These are phyloP conservation scores for Ceyx margarethae DNA, from an alignment of 2,113 vertebrate species.

Conservation along the genomic window DNA sequence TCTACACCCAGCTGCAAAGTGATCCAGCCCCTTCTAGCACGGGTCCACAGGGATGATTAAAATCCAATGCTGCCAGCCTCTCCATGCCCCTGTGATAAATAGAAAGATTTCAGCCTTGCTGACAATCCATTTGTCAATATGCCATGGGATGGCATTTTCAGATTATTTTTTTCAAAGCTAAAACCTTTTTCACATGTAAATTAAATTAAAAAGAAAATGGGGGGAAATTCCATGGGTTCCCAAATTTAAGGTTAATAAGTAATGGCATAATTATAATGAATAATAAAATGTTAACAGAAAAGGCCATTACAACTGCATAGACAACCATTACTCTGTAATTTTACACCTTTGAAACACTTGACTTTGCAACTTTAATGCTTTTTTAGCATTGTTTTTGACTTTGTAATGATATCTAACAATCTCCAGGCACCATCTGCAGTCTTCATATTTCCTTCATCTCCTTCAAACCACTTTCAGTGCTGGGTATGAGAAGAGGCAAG, in stretches of 20 bases:
- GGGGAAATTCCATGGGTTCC: conserved; percentile 22
- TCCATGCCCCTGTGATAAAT: conserved; percentile 20
- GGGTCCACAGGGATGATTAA: neutral
- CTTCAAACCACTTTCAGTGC: conserved; percentile 14
- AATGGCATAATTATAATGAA: conserved; percentile 52
- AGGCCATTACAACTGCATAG: conserved; percentile 5
- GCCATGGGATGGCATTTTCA: conserved; percentile 17
- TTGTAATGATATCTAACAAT: conserved; percentile 28
- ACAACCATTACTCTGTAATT: conserved; percentile 43
- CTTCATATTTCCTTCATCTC: conserved; percentile 19
- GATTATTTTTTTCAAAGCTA: neutral
- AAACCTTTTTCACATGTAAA: conserved; percentile 33
- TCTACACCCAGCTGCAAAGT: neutral
- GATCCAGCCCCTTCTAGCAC: neutral
- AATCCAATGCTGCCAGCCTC: conserved; percentile 19
- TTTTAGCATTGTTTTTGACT: conserved; percentile 50
- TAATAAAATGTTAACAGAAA: conserved; percentile 39
- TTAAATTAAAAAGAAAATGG: conserved; percentile 54
- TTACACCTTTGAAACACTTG: conserved; percentile 40
- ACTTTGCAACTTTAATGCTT: conserved; percentile 50
- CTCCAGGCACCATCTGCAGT: conserved; percentile 32
- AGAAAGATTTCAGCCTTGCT: conserved; percentile 32
- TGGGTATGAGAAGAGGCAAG: neutral
- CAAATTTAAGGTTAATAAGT: conserved; percentile 55
- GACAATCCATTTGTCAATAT: conserved; percentile 52